phyloP scores from a whole-genome alignment of 2,888 invertebrate genomes.

The Aphodius granarius region DNA sequence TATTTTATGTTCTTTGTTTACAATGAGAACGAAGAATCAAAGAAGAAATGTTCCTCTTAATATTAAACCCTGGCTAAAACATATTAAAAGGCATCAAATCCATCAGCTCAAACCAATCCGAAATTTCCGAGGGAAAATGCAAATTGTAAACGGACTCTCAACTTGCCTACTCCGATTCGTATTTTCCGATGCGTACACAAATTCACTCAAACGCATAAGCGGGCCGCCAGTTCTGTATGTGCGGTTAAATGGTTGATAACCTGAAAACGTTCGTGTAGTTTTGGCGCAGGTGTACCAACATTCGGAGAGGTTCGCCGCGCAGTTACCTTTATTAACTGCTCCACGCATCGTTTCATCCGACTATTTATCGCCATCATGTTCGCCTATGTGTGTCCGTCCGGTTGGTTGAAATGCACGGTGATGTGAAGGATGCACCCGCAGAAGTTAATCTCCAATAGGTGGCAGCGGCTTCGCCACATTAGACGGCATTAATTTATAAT shows the following conservation, averaged over 20 bases:
- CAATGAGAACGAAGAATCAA: no score
- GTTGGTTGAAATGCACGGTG: constrained; percentile 16
- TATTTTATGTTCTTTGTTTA: no score
- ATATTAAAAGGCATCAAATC: no score
- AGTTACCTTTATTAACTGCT: constrained; percentile 22
- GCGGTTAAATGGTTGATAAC: neutral
- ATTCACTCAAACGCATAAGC: neutral
- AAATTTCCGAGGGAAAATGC: neutral
- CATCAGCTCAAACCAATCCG: neutral
- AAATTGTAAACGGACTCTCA: neutral
- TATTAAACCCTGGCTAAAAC: no score
- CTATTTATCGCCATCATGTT: constrained; percentile 15
- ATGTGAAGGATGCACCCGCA: neutral
- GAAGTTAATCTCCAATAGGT: neutral
- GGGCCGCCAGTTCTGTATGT: neutral
- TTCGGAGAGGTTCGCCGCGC: neutral
- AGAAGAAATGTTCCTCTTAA: no score
- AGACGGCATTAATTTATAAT: neutral
- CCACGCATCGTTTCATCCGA: constrained; percentile 23
- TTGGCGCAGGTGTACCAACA: neutral
- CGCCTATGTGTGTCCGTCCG: neutral
- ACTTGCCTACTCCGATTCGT: neutral
- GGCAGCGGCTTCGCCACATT: neutral
- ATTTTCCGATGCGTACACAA: neutral
- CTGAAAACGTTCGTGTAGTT: neutral